These are phyloP conservation scores for Metaphire vulgaris DNA, from an alignment of 1,140 invertebrate species.

Conservation along the genomic window DNA sequence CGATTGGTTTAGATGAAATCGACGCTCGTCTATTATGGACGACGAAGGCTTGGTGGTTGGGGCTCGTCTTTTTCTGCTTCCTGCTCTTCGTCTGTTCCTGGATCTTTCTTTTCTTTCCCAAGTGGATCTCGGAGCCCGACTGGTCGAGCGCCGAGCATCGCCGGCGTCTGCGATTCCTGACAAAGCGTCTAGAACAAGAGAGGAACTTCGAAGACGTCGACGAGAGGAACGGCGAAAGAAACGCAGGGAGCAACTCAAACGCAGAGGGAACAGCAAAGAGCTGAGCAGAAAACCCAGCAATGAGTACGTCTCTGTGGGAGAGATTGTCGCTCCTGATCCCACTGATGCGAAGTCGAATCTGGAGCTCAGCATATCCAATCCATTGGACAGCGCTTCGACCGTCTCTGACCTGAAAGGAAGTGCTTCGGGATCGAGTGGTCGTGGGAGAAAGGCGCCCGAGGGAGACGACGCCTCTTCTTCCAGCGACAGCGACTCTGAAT, in stretches of 20 bases:
- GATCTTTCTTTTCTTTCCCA: slow-evolving; percentile 13
- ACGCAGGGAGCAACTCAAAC: neutral
- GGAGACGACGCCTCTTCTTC: neutral
- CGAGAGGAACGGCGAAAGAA: neutral
- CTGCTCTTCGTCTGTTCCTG: slow-evolving; percentile 1
- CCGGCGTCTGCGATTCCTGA: neutral
- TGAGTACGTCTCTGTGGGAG: no score
- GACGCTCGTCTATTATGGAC: neutral
- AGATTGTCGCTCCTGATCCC: no score
- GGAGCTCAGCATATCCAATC: no score
- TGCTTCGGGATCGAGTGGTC: neutral
- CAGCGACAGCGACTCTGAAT: neutral
- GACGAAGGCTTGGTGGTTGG: slow-evolving; percentile 17
- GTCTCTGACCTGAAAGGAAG: neutral
- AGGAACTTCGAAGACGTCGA: no score
- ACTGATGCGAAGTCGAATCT: no score
- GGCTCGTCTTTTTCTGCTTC: slow-evolving; percentile 10
- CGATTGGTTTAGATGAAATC: no score
- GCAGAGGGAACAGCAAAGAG: neutral
- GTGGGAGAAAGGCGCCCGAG: neutral
- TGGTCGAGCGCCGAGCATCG: neutral
- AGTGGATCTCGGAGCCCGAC: slow-evolving; percentile 6
- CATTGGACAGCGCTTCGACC: no score
- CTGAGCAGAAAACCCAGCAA: neutral
- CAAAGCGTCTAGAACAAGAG: neutral